A percentile compares a stretch with the other conserved stretches of the same genome.
These are phyloP conservation scores for Hemicrepidius hirtus DNA, from an alignment of 2,888 invertebrate genomes.

Conservation along the genomic window DNA sequence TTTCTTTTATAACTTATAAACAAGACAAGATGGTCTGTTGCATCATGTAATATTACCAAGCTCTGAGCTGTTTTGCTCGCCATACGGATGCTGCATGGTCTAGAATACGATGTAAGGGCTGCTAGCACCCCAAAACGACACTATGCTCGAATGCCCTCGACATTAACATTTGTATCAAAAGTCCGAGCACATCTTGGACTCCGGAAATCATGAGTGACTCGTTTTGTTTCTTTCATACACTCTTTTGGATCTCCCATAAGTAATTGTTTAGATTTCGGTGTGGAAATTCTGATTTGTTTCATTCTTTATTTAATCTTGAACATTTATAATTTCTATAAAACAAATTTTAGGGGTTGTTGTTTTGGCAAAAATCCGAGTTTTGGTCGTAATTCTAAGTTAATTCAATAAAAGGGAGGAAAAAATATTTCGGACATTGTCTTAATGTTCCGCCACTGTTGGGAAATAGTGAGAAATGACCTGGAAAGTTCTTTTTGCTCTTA, in stretches of 20 bases:
- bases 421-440: background rate
- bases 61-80: constrained; percentile 17
- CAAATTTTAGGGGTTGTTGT: too few relatives aligned
- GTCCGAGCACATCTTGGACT: constrained; percentile 23
- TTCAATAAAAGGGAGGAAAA: background rate
- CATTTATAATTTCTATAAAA: too few relatives aligned
- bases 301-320: too few relatives aligned
- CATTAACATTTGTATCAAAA: constrained; percentile 28
- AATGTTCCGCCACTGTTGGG: background rate
- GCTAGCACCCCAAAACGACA: constrained; percentile 17
- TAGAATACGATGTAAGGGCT: constrained; percentile 26
- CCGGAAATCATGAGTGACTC: constrained; percentile 21
- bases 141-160: constrained; percentile 21
- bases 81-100: constrained; percentile 23
- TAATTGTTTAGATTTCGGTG: background rate
- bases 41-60: constrained; percentile 32
- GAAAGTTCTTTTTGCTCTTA: constrained; percentile 35
- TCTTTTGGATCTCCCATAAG: background rate
- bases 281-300: too few relatives aligned
- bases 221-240: constrained; percentile 1
- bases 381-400: background rate
- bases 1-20: constrained; percentile 33
- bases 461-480: constrained; percentile 18
- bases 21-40: constrained; percentile 19
- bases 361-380: too few relatives aligned